Conservation (phyloP, 1,140 invertebrate species). For the Bombus confusus region DNA sequence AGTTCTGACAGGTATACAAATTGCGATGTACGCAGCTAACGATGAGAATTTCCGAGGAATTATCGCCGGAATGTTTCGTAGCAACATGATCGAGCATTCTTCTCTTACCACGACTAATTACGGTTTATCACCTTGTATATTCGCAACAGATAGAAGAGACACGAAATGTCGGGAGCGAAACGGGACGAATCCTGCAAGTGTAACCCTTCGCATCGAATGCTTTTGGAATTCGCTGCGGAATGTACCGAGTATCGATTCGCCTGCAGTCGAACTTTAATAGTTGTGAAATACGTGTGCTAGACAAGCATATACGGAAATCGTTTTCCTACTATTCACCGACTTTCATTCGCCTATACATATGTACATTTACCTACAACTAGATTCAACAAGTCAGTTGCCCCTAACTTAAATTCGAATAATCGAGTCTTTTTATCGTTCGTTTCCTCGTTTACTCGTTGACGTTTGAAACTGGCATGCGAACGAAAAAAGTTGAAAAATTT, state of each 20-base stretch:
- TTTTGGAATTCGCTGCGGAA: constrained; percentile 73
- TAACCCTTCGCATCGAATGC: constrained; percentile 52
- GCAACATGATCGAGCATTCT: constrained; percentile 31
- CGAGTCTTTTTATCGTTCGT: background rate
- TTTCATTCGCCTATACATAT: background rate
- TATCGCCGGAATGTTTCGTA: constrained; percentile 32
- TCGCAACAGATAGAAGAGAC: constrained; percentile 42
- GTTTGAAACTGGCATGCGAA: no score
- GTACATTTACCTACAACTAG: background rate
- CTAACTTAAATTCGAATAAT: background rate
- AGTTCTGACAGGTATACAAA: constrained; percentile 26
- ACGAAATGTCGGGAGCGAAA: constrained; percentile 44
- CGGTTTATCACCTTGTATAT: constrained; percentile 29
- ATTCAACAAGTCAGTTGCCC: background rate
- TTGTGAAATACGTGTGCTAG: constrained; percentile 67
- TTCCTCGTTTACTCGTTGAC: no score
- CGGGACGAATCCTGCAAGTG: constrained; percentile 36
- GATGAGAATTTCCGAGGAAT: constrained; percentile 31
- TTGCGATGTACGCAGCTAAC: constrained; percentile 5
- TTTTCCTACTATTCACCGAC: constrained; percentile 1
- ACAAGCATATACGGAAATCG: constrained; percentile 29
- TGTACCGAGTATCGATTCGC: constrained; percentile 72
- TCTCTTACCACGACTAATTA: constrained; percentile 37
- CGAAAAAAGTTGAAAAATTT: no score
- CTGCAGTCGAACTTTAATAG: constrained; percentile 73